A percentile compares a stretch with the other conserved stretches of the same genome.
Evolutionary conservation across 2,888 invertebrate genomes (phyloP).

Genomic region (Cremastinae sp.): DNA sequence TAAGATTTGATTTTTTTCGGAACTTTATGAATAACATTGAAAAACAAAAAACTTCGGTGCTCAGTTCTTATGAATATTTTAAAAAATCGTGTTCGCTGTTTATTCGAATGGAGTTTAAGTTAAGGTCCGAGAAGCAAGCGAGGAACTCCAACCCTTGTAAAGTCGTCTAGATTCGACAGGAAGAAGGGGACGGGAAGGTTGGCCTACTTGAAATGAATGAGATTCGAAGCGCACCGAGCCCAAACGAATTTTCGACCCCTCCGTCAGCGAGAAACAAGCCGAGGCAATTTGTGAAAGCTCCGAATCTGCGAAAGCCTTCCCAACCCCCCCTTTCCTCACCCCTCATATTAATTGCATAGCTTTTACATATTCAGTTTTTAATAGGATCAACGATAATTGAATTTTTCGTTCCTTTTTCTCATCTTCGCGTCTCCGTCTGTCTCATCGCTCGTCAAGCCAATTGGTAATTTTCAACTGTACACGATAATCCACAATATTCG

Average conservation of each 20-base stretch:
- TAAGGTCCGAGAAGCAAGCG: no score
- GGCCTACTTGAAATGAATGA: constrained; percentile 43
- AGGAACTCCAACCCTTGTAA: background rate
- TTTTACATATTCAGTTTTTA: constrained; percentile 49
- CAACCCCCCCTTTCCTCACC: constrained; percentile 1
- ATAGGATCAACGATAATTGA: constrained; percentile 45
- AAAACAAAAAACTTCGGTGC: background rate
- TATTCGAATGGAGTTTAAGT: no score
- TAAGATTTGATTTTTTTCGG: no score
- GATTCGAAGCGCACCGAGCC: constrained; percentile 22
- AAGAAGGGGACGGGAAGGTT: no score
- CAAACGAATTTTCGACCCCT: constrained; percentile 50
- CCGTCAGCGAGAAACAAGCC: constrained; percentile 40
- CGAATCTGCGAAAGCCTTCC: constrained; percentile 13
- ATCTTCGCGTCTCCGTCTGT: no score
- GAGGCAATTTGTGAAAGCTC: constrained; percentile 51
- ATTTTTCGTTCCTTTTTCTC: constrained; percentile 12
- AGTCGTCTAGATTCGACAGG: constrained; percentile 16
- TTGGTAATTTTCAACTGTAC: constrained; percentile 9
- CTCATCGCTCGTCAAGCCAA: constrained; percentile 7
- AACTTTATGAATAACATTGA: no score
- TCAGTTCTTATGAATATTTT: no score
- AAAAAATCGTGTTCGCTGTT: no score
- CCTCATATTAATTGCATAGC: constrained; percentile 41
- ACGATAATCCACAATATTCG: background rate